These are phyloP conservation scores for Centropyge bicolor DNA, from an alignment of 2,797 vertebrate species.

Conservation along the genomic window DNA sequence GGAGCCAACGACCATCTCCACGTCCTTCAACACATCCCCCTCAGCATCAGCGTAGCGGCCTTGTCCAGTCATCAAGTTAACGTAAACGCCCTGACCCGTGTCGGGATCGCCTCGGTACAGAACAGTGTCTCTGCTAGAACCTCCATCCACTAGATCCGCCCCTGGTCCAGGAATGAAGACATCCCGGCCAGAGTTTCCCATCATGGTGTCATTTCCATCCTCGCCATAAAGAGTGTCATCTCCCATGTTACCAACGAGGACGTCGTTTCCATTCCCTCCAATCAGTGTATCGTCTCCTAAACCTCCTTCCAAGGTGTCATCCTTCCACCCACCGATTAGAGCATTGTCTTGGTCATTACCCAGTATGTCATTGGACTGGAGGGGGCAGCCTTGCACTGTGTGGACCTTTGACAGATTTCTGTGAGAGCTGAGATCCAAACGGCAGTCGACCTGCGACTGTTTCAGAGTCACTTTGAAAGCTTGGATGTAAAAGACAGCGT, in stretches of 20 bases:
- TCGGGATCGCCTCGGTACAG: constrained; percentile 63
- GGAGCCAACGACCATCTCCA: constrained; percentile 73
- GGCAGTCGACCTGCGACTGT: constrained; percentile 50
- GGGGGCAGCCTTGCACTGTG: constrained; percentile 63
- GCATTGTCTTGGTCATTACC: constrained; percentile 62
- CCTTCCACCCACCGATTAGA: constrained; percentile 64
- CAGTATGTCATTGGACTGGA: constrained; percentile 55
- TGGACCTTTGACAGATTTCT: constrained; percentile 63
- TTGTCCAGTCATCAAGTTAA: constrained; percentile 70
- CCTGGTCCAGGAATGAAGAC: constrained; percentile 63
- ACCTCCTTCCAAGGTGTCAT: constrained; percentile 63
- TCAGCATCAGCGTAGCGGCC: constrained; percentile 72
- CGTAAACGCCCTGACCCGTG: constrained; percentile 66
- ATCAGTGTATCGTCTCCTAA: constrained; percentile 69
- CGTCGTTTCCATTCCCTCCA: constrained; percentile 66
- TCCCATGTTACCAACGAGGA: constrained; percentile 64
- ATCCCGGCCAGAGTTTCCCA: constrained; percentile 64
- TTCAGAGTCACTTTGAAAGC: constrained; percentile 69
- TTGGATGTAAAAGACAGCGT: constrained; percentile 10
- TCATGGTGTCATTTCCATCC: constrained; percentile 70
- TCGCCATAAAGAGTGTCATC: constrained; percentile 74
- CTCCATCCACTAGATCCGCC: constrained; percentile 59
- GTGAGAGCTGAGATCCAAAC: constrained; percentile 57
- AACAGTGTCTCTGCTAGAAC: constrained; percentile 63
- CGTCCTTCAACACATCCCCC: constrained; percentile 72